Evolutionary conservation across 37 sponge, comb jelly and placozoan genomes (phyloP), one percentile per base, ranked within the genome.

Genomic region (Petrosia ficiformis): DNA sequence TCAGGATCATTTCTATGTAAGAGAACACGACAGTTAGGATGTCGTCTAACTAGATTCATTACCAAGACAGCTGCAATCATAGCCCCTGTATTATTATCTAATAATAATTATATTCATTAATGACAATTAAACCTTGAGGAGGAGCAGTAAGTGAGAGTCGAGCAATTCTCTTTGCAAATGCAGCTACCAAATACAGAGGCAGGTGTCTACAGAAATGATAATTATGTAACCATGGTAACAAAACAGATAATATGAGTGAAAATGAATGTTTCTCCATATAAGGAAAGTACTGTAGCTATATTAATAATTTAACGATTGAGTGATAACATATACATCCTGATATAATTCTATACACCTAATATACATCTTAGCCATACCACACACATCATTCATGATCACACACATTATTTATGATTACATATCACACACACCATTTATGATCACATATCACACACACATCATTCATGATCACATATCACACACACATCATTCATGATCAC

Each of bases 151-250:
- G 94, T 6, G 89, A 44, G 54, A 93, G 69, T 28, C 94, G 44
- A 22, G 92, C 70, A 58, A 98, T 81, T 65, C 84, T 88, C 78
- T 98, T 98, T 33, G 71, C 76, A 71, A 95, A 98, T 19, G 99
- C 91, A 61, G 99, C 96, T 16, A 95, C 92, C 56, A 98, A 41
- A 74, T 98, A 98, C 38, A 89, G 86, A 8, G 99, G 92, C 25
- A 98, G 87, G 59, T 93, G 96, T 0, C 95, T 94, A 43, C 29
- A 67, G 28, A 26, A 32, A n/a, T 24, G 6, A 32, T 63, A n/a
- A n/a, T n/a, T 43, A 44, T 4, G 11, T 8, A 19, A 5, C 25
- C 39, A 75, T 71, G 11, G 10, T 67, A 2, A 59, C 4, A 68
- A 64, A 25, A 68, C 11, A n/a, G 44, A 39, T 25, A 68, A 32